phyloP scores from a whole-genome alignment of 2,797 vertebrate genomes.

The Pangasius larnaudii region DNA sequence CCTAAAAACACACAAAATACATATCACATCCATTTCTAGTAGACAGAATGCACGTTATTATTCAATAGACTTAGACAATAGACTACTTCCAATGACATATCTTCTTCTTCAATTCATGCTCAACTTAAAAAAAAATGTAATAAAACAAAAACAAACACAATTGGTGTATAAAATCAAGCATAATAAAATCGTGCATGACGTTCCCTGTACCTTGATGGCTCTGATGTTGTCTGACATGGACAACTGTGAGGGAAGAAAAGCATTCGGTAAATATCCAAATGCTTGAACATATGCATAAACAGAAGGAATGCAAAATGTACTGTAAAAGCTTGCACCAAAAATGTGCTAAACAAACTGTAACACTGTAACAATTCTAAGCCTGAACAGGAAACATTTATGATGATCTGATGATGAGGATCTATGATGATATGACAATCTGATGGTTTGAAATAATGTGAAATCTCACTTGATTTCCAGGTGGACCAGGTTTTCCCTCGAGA shows the following conservation, averaged over 20 bases:
- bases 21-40: not conserved
- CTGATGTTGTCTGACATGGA: constrained; percentile 72
- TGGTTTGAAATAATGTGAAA: constrained; percentile 10
- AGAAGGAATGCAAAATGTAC: not conserved
- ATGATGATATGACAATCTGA: not conserved
- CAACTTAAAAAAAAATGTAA: not conserved
- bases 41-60: not conserved
- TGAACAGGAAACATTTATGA: not conserved
- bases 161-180: not conserved
- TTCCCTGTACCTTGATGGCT: constrained; percentile 78
- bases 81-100: not conserved
- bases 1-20: constrained; percentile 56
- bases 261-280: not conserved
- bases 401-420: no score
- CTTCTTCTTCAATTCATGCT: not conserved
- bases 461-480: constrained; percentile 77
- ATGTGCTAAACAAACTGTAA: not conserved
- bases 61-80: not conserved
- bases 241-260: constrained; percentile 62
- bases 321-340: not conserved
- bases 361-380: not conserved
- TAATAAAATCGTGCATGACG: not conserved
- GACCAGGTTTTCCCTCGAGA: constrained; percentile 83
- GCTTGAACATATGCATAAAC: not conserved
- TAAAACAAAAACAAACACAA: not conserved